phyloP scores from a whole-genome alignment of 2,113 vertebrate genomes.

The Gadus chalcogrammus region DNA sequence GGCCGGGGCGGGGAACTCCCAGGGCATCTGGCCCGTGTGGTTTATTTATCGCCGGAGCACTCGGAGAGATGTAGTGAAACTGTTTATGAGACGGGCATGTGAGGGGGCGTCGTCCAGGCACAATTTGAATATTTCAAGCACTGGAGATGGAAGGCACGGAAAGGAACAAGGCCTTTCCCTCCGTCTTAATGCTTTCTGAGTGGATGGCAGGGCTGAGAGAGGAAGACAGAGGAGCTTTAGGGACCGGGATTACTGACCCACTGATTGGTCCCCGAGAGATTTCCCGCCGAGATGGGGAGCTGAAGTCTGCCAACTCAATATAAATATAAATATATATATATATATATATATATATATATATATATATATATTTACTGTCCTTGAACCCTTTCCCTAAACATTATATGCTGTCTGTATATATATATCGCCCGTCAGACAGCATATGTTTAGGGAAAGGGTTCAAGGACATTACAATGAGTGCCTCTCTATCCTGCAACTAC shows the following conservation, averaged over 20 bases:
- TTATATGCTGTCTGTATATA: neutral
- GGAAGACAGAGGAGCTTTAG: constrained; percentile 34
- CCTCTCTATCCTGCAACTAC: no score
- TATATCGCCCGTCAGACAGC: neutral
- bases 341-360: neutral
- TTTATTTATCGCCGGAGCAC: constrained; percentile 8
- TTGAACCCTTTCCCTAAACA: neutral
- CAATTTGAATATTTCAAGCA: constrained; percentile 18
- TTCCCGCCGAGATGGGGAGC: constrained; percentile 40
- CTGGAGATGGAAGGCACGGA: neutral
- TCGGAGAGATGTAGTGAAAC: neutral
- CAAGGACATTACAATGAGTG: no score
- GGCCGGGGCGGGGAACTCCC: no score
- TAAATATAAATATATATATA: neutral
- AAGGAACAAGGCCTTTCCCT: constrained; percentile 13
- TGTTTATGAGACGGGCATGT: neutral
- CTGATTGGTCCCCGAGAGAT: constrained; percentile 67
- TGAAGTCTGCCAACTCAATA: no score
- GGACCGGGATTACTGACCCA: constrained; percentile 44
- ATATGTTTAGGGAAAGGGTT: neutral
- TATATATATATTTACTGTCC: neutral
- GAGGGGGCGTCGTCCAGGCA: neutral
- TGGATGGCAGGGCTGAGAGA: constrained; percentile 20
- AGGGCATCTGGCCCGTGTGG: neutral
- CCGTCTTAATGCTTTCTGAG: constrained; percentile 27